A percentile compares a stretch with the other conserved stretches of the same genome.
Evolutionary conservation across 2,888 invertebrate species (phyloP).

Genomic region (Nudaria mundana): DNA sequence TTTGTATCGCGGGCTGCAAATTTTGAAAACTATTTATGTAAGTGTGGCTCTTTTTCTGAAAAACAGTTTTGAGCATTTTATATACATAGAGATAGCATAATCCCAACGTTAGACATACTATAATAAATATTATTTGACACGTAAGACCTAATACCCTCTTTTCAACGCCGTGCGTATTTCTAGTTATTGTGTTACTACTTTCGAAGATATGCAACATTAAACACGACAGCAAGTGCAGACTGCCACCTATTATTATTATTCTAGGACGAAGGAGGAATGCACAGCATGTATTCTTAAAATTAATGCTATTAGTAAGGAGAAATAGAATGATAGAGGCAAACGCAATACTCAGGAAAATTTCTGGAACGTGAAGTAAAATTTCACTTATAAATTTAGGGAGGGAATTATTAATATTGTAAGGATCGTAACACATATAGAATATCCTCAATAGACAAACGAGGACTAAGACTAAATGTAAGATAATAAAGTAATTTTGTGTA

Average conservation of each 20-base stretch:
- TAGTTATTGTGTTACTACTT: slow-evolving; percentile 76
- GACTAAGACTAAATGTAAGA: slow-evolving; percentile 91
- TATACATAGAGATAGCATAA: slow-evolving; percentile 92
- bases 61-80: slow-evolving; percentile 86
- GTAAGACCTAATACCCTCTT: slow-evolving; percentile 86
- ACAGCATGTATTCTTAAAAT: slow-evolving; percentile 86
- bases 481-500: slow-evolving; percentile 93
- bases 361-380: slow-evolving; percentile 90
- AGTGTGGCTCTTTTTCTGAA: slow-evolving; percentile 89
- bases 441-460: slow-evolving; percentile 91
- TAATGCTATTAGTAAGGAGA: slow-evolving; percentile 89
- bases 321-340: slow-evolving; percentile 94
- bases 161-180: slow-evolving; percentile 68
- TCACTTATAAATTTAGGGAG: slow-evolving; percentile 90
- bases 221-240: slow-evolving; percentile 89
- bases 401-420: slow-evolving; percentile 92
- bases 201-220: slow-evolving; percentile 91
- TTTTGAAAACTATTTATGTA: slow-evolving; percentile 90
- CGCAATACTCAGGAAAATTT: slow-evolving; percentile 93
- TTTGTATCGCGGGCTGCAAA: slow-evolving; percentile 93
- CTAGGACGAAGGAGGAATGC: slow-evolving; percentile 88
- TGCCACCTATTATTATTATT: slow-evolving; percentile 88
- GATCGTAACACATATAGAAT: slow-evolving; percentile 94
- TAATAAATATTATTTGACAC: slow-evolving; percentile 92
- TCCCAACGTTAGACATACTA: slow-evolving; percentile 91